Evolutionary conservation across 2,113 vertebrate species (phyloP).

Genomic region (Saimiri boliviensis): DNA sequence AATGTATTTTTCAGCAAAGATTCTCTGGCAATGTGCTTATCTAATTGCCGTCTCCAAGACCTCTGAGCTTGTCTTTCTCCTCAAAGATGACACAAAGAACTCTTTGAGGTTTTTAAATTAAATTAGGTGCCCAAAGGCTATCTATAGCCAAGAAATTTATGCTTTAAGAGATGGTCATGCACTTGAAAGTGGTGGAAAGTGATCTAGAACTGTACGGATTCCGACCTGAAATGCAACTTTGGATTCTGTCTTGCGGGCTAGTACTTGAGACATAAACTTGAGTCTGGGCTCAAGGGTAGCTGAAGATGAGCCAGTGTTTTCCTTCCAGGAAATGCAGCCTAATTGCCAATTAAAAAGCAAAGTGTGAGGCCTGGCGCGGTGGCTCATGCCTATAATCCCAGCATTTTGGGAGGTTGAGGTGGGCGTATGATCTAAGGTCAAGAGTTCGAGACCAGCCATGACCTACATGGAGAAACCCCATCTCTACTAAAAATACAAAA

Average conservation of each 20-base stretch:
- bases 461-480: too few relatives aligned
- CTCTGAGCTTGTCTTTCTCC: background rate
- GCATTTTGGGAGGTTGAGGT: too few relatives aligned
- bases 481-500: too few relatives aligned
- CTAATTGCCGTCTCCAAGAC: background rate
- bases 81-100: background rate
- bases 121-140: background rate
- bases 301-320: background rate
- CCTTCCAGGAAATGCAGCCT: background rate
- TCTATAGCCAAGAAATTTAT: background rate
- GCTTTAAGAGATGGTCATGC: background rate
- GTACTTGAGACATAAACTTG: background rate
- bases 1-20: background rate
- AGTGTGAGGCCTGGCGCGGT: too few relatives aligned
- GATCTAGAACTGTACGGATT: background rate
- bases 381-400: too few relatives aligned
- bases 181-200: too few relatives aligned
- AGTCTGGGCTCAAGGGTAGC: background rate
- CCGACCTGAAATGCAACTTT: background rate
- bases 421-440: too few relatives aligned
- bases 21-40: background rate
- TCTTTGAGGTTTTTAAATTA: background rate
- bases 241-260: background rate
- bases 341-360: background rate
- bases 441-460: too few relatives aligned